Conservation (phyloP, 2,797 vertebrate species). For the Enteromius thamalakanensis region DNA sequence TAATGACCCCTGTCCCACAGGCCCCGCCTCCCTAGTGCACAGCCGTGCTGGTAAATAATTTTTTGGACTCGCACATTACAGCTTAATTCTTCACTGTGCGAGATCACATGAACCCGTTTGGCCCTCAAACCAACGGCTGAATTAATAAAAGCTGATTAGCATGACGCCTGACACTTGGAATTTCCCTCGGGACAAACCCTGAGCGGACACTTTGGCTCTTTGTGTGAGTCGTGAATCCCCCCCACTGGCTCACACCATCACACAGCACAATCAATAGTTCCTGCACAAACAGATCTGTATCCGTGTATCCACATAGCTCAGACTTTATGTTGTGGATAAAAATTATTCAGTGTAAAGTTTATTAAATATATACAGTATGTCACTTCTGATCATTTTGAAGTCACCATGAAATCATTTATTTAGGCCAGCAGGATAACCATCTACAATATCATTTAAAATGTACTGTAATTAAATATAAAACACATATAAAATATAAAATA, state of each 20-base stretch:
- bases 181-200: slow-evolving; percentile 37
- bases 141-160: slow-evolving; percentile 62
- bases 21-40: background rate
- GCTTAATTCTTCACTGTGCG: slow-evolving; percentile 27
- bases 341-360: too few species aligned
- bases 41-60: slow-evolving; percentile 40
- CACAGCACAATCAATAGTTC: slow-evolving; percentile 49
- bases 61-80: slow-evolving; percentile 11
- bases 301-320: slow-evolving; percentile 8
- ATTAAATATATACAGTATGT: too few species aligned
- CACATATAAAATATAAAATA: background rate
- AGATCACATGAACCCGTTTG: slow-evolving; percentile 37
- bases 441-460: background rate
- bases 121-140: slow-evolving; percentile 47
- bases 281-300: slow-evolving; percentile 43
- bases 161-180: slow-evolving; percentile 40
- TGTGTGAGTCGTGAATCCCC: slow-evolving; percentile 31
- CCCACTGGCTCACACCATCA: slow-evolving; percentile 8
- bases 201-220: slow-evolving; percentile 36
- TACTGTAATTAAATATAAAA: background rate
- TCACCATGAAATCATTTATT: background rate
- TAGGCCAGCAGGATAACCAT: background rate
- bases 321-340: slow-evolving; percentile 25
- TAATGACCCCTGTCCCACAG: slow-evolving; percentile 46
- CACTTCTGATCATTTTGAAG: too few species aligned